These are phyloP conservation scores for Microctonus aethiopoides DNA, from an alignment of 2,888 invertebrate species.

Conservation along the genomic window DNA sequence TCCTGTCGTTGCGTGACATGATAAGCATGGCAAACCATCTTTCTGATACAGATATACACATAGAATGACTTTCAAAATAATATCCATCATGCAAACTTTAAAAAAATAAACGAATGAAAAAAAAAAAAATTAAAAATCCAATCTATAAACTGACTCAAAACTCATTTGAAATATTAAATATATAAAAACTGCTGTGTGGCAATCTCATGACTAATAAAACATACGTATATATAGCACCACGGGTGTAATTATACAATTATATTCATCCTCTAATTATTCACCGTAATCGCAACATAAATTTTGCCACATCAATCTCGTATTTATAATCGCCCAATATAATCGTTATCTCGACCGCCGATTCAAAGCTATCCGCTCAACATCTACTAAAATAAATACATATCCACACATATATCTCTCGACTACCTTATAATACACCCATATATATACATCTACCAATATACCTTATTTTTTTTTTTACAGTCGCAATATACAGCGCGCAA, in stretches of 20 bases:
- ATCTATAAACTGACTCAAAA: too few relatives aligned
- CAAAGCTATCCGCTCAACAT: constrained; percentile 61
- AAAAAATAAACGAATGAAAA: too few relatives aligned
- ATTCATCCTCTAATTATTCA: background rate
- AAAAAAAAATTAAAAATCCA: too few relatives aligned
- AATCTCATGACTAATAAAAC: constrained; percentile 27
- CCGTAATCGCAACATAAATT: background rate
- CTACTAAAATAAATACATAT: constrained; percentile 48
- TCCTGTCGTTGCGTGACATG: too few relatives aligned
- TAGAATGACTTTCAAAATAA: too few relatives aligned
- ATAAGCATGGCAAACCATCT: too few relatives aligned
- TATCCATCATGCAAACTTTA: too few relatives aligned
- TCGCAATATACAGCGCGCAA: background rate
- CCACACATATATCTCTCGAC: background rate
- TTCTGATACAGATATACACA: too few relatives aligned
- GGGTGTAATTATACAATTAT: background rate
- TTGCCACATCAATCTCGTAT: background rate
- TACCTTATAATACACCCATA: constrained; percentile 7
- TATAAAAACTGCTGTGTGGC: constrained; percentile 11
- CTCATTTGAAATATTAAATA: too few relatives aligned
- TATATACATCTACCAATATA: background rate
- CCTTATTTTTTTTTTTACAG: background rate
- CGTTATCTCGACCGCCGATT: constrained; percentile 61
- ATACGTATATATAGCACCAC: background rate
- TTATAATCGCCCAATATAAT: constrained; percentile 57